Evolutionary conservation across 2,888 invertebrate species (phyloP).

Genomic region (Heteromyza rotundicornis): DNA sequence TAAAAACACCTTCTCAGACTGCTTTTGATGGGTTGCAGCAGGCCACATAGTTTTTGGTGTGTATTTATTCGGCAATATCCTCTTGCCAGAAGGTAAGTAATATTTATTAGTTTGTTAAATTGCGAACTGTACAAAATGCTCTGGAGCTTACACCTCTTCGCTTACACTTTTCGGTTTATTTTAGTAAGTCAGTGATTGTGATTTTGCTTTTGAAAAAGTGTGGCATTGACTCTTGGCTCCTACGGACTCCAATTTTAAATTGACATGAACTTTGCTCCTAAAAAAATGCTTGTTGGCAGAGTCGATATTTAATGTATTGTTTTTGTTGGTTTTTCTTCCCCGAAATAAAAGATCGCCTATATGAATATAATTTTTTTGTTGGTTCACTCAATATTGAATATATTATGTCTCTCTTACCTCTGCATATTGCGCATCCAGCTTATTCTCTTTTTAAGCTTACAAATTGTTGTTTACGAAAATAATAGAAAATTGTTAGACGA

Average conservation of each 20-base stretch:
- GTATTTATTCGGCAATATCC: slow-evolving; percentile 42
- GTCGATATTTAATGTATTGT: neutral
- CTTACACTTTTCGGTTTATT: slow-evolving; percentile 25
- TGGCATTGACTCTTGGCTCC: slow-evolving; percentile 46
- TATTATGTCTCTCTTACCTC: no score
- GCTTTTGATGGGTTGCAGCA: neutral
- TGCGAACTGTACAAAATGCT: slow-evolving; percentile 49
- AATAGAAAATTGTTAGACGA: slow-evolving; percentile 2
- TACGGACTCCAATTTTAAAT: slow-evolving; percentile 38
- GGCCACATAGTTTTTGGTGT: neutral
- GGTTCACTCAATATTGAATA: no score
- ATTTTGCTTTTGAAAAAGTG: slow-evolving; percentile 24
- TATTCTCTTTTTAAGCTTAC: neutral
- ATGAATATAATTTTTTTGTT: no score
- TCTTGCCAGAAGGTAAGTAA: slow-evolving; percentile 52
- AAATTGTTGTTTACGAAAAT: slow-evolving; percentile 6
- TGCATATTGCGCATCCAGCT: no score
- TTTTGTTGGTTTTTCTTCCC: no score
- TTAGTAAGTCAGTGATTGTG: slow-evolving; percentile 31
- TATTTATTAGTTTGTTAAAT: slow-evolving; percentile 61
- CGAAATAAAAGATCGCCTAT: no score
- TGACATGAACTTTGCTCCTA: slow-evolving; percentile 41
- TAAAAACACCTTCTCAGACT: neutral
- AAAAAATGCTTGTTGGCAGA: neutral
- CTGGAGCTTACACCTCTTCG: slow-evolving; percentile 15